Conservation (phyloP, 2,113 vertebrate genomes). For the Guaruba guarouba region DNA sequence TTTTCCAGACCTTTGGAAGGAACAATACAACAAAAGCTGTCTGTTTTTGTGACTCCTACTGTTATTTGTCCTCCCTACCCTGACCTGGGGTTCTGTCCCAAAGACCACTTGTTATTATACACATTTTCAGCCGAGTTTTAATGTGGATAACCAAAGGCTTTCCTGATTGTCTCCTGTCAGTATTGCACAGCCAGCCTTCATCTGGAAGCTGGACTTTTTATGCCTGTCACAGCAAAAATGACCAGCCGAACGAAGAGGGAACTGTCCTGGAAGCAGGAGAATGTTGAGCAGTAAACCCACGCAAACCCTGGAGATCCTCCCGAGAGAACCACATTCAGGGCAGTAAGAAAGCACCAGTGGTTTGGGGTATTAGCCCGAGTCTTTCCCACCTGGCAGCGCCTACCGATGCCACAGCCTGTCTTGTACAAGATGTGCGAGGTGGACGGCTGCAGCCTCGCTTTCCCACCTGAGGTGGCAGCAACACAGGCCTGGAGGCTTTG, state of each 20-base stretch:
- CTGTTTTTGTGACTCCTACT: background rate
- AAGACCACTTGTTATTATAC: background rate
- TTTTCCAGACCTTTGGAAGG: background rate
- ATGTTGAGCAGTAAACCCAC: background rate
- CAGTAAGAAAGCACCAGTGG: background rate
- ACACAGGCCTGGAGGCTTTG: background rate
- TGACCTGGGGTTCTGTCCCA: background rate
- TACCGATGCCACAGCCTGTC: background rate
- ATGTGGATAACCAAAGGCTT: background rate
- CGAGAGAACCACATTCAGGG: background rate
- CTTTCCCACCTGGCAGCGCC: background rate
- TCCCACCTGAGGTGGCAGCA: background rate
- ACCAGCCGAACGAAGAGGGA: background rate
- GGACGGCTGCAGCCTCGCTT: background rate
- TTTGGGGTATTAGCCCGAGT: background rate
- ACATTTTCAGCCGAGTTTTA: background rate
- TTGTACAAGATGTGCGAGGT: fast-evolving
- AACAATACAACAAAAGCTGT: background rate
- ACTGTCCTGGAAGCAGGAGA: background rate
- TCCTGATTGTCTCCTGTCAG: background rate
- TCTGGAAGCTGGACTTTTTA: background rate
- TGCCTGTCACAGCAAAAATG: background rate
- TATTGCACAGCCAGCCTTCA: background rate
- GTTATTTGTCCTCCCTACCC: background rate
- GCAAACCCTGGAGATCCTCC: background rate